Percentiles rank a stretch among this genome's conserved stretches.
Evolutionary conservation across 2,797 vertebrate species (phyloP).

Genomic region (Micromesistius poutassou): DNA sequence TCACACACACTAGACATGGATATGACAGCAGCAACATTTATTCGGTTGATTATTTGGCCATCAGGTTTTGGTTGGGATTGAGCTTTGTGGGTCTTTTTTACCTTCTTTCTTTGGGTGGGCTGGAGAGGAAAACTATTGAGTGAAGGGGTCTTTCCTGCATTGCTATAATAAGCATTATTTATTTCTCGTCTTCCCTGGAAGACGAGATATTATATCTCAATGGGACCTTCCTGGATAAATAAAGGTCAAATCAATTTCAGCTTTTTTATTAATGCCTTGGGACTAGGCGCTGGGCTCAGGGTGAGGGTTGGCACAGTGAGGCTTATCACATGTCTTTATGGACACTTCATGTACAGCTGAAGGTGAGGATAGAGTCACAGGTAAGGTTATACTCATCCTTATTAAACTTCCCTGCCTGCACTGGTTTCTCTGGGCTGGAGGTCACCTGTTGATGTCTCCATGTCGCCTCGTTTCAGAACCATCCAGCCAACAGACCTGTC

Average conservation of each 20-base stretch:
- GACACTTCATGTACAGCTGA: not conserved
- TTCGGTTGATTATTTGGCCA: conserved; percentile 1
- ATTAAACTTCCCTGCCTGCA: not conserved
- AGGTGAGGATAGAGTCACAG: not conserved
- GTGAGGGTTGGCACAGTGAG: not conserved
- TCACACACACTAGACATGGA: conserved; percentile 23
- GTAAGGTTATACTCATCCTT: not conserved
- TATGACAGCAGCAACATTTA: conserved; percentile 35
- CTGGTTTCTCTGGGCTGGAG: not conserved
- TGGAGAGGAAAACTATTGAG: not conserved
- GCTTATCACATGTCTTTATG: not conserved
- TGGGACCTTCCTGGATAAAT: too few relatives aligned
- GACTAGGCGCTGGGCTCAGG: not conserved
- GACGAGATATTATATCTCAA: too few relatives aligned
- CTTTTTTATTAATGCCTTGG: not conserved
- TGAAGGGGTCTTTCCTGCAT: not conserved
- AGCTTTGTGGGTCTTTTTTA: not conserved
- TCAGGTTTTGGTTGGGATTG: not conserved
- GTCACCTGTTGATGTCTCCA: not conserved
- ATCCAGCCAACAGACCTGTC: not conserved
- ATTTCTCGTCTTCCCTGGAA: too few relatives aligned
- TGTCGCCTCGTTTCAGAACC: not conserved
- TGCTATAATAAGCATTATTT: not conserved
- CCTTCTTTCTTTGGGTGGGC: not conserved
- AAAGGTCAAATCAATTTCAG: too few relatives aligned